These are phyloP conservation scores for Griposia aprilina DNA, from an alignment of 2,888 invertebrate species.

Conservation along the genomic window DNA sequence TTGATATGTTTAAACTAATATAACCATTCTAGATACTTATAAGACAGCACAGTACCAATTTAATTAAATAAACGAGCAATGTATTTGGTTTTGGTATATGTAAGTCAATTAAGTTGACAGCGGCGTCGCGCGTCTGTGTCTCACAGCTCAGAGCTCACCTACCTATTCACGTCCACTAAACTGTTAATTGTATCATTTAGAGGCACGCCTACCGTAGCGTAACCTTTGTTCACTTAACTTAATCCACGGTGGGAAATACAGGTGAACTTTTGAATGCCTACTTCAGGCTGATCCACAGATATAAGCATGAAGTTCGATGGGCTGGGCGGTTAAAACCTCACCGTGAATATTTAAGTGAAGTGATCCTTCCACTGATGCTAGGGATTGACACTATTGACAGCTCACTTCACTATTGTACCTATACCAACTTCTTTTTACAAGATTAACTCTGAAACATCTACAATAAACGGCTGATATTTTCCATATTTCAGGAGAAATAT, in stretches of 20 bases:
- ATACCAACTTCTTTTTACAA: too few relatives aligned
- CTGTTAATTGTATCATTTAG: slow-evolving; percentile 29
- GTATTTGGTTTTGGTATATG: slow-evolving; percentile 12
- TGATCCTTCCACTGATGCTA: too few relatives aligned
- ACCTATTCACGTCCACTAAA: slow-evolving; percentile 18
- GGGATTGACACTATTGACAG: too few relatives aligned
- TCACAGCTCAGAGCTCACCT: not conserved
- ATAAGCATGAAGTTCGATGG: too few relatives aligned
- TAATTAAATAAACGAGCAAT: not conserved
- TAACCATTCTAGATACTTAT: not conserved
- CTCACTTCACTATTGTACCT: too few relatives aligned
- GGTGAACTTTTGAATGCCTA: not conserved
- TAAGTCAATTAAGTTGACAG: slow-evolving; percentile 3
- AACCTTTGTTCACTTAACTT: not conserved
- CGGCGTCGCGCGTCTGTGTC: not conserved
- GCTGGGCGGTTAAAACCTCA: not conserved
- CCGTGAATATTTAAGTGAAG: too few relatives aligned
- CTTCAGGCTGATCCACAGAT: too few relatives aligned
- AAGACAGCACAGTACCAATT: not conserved
- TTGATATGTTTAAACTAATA: too few relatives aligned
- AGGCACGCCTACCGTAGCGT: not conserved
- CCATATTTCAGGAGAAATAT: too few relatives aligned
- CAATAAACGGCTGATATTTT: too few relatives aligned
- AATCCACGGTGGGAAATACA: not conserved
- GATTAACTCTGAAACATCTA: too few relatives aligned